Percentiles rank a stretch among this genome's conserved stretches.
Evolutionary conservation across 2,888 invertebrate species (phyloP).

Genomic region (Amorpha juglandis): DNA sequence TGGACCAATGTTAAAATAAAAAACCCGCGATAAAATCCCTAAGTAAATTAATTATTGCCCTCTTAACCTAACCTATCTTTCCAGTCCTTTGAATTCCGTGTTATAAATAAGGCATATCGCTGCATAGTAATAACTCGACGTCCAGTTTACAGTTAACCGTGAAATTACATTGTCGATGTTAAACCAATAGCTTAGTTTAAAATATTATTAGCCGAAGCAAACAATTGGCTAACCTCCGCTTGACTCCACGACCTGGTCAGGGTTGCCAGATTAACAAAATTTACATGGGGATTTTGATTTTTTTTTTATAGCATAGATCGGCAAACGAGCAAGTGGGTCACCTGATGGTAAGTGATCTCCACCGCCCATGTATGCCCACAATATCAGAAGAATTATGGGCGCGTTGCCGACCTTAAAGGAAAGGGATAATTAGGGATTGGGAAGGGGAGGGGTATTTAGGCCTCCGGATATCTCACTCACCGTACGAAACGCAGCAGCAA

Average conservation of each 20-base stretch:
- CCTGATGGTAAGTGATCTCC: no score
- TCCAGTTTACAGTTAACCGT: constrained; percentile 52
- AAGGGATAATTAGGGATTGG: no score
- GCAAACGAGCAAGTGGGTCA: no score
- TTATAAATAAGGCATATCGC: constrained; percentile 11
- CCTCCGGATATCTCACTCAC: no score
- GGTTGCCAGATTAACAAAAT: constrained; percentile 29
- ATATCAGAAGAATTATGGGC: no score
- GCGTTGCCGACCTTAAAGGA: no score
- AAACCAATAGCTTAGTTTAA: constrained; percentile 61
- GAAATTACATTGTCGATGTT: constrained; percentile 56
- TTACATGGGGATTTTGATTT: not conserved
- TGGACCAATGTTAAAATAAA: no score
- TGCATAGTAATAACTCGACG: constrained; percentile 29
- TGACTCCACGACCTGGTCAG: constrained; percentile 50
- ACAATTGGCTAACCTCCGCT: constrained; percentile 63
- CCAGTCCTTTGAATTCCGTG: not conserved
- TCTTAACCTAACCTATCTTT: not conserved
- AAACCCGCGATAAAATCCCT: no score
- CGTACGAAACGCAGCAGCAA: no score
- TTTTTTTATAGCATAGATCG: no score
- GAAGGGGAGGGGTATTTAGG: no score
- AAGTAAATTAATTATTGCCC: not conserved
- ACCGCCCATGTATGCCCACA: no score
- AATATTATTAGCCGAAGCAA: constrained; percentile 60